Percentiles rank a stretch among this genome's conserved stretches.
phyloP scores from a whole-genome alignment of 2,113 vertebrate genomes.

The Microtus montanus region DNA sequence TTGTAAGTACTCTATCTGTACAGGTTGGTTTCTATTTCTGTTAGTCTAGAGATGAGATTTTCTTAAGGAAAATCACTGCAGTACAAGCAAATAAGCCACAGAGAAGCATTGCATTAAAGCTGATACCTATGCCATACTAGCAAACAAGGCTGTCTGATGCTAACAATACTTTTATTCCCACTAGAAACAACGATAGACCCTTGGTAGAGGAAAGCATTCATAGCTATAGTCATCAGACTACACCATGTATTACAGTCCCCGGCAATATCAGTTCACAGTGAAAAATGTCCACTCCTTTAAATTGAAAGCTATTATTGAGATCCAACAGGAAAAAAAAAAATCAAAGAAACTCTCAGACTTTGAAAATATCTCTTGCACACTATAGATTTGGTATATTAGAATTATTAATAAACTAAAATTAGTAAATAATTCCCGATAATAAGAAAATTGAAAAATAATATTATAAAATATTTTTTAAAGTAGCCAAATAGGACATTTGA shows the following conservation, averaged over 20 bases:
- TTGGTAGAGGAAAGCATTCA: background rate
- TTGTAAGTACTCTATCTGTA: background rate
- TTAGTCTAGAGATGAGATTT: background rate
- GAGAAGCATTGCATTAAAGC: background rate
- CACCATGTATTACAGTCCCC: background rate
- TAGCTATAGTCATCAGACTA: background rate
- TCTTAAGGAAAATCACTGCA: background rate
- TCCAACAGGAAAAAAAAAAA: background rate
- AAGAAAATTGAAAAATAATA: background rate
- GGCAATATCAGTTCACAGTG: constrained; percentile 26
- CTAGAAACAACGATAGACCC: background rate
- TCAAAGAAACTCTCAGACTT: background rate
- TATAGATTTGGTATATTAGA: background rate
- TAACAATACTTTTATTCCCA: background rate
- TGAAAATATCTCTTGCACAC: background rate
- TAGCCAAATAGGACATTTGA: background rate
- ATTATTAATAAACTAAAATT: background rate
- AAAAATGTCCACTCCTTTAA: constrained; percentile 25
- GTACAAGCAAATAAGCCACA: background rate
- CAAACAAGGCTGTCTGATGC: background rate
- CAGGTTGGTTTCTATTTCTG: background rate
- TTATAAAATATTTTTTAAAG: background rate
- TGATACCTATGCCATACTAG: background rate
- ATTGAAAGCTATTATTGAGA: constrained; percentile 10
- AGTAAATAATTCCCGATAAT: background rate